These are phyloP conservation scores for Petrocephalus sullivani DNA, from an alignment of 2,797 vertebrate species.

Conservation along the genomic window DNA sequence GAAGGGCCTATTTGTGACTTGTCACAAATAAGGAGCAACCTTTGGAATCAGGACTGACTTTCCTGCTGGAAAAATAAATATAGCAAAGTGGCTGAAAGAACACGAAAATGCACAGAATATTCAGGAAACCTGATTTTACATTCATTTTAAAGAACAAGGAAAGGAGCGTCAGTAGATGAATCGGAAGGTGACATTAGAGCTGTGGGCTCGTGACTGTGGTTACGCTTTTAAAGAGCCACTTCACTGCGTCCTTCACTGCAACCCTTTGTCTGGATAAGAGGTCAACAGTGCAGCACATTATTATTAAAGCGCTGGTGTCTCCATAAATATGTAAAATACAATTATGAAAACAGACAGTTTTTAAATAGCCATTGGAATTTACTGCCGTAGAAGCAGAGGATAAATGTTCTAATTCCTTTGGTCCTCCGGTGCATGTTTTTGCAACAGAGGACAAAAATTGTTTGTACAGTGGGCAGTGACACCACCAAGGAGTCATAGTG, in stretches of 20 bases:
- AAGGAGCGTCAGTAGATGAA: neutral
- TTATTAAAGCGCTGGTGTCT: neutral
- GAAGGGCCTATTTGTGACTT: neutral
- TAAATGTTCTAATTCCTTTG: neutral
- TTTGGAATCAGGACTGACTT: neutral
- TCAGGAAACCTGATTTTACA: neutral
- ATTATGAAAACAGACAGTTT: neutral
- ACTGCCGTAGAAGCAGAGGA: neutral
- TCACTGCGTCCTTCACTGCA: neutral
- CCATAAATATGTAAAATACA: neutral
- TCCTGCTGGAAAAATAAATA: neutral
- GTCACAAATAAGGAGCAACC: neutral
- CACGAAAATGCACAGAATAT: neutral
- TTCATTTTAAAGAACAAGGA: neutral
- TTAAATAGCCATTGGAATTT: neutral
- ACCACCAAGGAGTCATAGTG: neutral
- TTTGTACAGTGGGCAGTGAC: conserved; percentile 3
- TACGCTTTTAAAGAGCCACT: neutral
- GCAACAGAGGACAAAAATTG: neutral
- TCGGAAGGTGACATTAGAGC: neutral
- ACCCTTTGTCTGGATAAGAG: neutral
- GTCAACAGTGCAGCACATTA: neutral
- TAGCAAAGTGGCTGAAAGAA: neutral
- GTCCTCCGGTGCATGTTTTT: neutral
- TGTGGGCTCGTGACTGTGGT: neutral